Base-by-base conservation (phyloP, 2,113 vertebrate species). In the Scatophagus argus region DNA sequence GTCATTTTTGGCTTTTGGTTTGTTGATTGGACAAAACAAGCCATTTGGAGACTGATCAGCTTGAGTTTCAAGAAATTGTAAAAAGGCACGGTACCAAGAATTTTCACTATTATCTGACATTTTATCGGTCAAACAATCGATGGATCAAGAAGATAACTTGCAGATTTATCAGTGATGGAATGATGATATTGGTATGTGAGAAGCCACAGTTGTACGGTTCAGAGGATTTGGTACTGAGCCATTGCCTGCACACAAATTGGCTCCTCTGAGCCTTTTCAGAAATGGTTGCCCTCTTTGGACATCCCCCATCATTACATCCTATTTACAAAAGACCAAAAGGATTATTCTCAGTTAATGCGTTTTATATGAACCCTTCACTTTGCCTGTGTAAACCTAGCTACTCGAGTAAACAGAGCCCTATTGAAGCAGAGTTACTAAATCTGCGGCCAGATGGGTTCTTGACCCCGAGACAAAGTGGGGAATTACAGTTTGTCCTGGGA, bases 351-450 rank as follows among this genome's bases (percentile, higher is more conserved):
- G 86, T 77, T 89, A 80, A 89, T 89, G 75, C 70, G 44, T 88
- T 90, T 90, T 85, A 77, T 91, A 90, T 91, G 86, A 92, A 92
- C 70, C 80, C 66, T 79, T 80, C 81, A 55, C 63, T 85, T 77
- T 83, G 56, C 70, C 84, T 83, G 72, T 87, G 88, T 88, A 89
- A 91, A 89, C 77, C 56, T 31, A 89, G 82, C 88, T 80, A 74
- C 88, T 84, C 62, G 25, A 51, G 84, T 88, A 89, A 85, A 90
- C 89, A 84, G 83, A 90, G 75, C 81, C 44, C 86, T 43, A 79
- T 82, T 90, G 76, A 85, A 77, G 66, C 83, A 8, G 66, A 81
- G 87, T 83, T 71, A 80, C 79, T 87, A 83, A 92, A 89, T 89
- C 84, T 88, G 72, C 19, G 31, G 70, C 81, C 84, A 82, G 81